These are phyloP conservation scores for Sebastes hubbsi DNA, from an alignment of 2,797 vertebrate species.

Conservation along the genomic window DNA sequence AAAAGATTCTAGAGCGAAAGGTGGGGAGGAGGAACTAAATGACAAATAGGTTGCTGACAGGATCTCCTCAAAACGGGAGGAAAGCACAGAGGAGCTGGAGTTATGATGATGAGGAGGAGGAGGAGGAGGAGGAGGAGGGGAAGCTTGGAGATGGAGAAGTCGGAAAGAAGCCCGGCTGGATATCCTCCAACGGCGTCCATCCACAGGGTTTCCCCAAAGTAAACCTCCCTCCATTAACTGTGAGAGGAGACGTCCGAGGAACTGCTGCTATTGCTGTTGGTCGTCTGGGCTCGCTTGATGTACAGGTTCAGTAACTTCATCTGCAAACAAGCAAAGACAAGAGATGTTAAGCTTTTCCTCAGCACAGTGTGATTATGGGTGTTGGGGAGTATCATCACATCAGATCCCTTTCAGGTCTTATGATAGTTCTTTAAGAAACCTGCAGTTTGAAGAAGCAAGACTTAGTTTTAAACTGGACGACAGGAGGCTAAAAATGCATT, in stretches of 20 bases:
- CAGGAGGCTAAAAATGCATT: too few relatives aligned
- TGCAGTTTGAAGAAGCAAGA: too few relatives aligned
- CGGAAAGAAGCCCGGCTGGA: conserved; percentile 71
- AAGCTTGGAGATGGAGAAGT: conserved; percentile 73
- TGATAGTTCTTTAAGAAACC: too few relatives aligned
- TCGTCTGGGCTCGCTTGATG: conserved; percentile 97
- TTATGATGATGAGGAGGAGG: conserved; percentile 70
- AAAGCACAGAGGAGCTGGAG: background rate
- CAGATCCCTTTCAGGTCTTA: background rate
- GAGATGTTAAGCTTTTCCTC: background rate
- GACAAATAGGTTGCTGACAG: background rate
- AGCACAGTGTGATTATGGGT: background rate
- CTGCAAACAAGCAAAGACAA: conserved; percentile 76
- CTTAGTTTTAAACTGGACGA: too few relatives aligned
- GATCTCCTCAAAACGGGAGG: background rate
- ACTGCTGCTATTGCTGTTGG: conserved; percentile 99
- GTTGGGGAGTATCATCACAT: too few relatives aligned
- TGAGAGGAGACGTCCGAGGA: conserved; percentile 98
- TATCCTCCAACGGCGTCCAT: background rate
- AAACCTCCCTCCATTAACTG: conserved; percentile 85
- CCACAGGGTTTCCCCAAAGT: background rate
- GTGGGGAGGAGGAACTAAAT: background rate
- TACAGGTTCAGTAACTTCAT: conserved; percentile 99
- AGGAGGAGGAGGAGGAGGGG: conserved; percentile 71
- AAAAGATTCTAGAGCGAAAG: conserved; percentile 13